phyloP scores from a whole-genome alignment of 2,888 invertebrate species.

The Rhaphigaster nebulosa region DNA sequence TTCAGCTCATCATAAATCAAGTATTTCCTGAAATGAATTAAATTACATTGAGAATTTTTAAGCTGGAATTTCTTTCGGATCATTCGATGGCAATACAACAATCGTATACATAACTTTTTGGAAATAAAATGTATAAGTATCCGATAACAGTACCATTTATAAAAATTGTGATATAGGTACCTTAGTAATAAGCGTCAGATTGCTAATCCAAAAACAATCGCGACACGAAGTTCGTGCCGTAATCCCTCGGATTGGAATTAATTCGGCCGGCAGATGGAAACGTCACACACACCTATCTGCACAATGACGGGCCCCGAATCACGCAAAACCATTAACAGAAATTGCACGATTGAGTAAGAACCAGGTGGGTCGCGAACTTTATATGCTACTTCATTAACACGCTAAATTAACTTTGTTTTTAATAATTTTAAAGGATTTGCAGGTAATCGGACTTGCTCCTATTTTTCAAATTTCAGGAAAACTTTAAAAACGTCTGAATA shows the following conservation, averaged over 20 bases:
- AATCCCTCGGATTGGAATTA: background rate
- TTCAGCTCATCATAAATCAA: too few species aligned
- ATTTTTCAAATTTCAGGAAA: too few species aligned
- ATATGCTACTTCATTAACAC: background rate
- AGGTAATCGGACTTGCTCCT: too few species aligned
- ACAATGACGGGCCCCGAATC: background rate
- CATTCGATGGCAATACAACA: too few species aligned
- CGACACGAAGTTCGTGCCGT: background rate
- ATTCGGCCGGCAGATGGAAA: background rate
- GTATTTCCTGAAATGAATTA: too few species aligned
- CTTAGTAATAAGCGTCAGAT: background rate
- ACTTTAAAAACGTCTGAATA: too few species aligned
- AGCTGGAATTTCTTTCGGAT: too few species aligned
- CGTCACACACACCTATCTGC: constrained; percentile 1
- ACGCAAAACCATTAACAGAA: background rate
- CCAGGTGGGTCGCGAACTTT: background rate
- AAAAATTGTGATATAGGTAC: background rate
- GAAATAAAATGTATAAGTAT: background rate
- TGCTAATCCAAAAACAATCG: background rate
- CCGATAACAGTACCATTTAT: background rate
- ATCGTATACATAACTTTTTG: too few species aligned
- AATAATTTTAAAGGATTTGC: too few species aligned
- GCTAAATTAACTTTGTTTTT: too few species aligned
- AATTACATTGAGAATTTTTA: too few species aligned
- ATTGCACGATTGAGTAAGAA: background rate